A percentile compares a stretch with the other conserved stretches of the same genome.
Conservation (phyloP, 2,888 invertebrate species). For the Microplitis deprimator region DNA sequence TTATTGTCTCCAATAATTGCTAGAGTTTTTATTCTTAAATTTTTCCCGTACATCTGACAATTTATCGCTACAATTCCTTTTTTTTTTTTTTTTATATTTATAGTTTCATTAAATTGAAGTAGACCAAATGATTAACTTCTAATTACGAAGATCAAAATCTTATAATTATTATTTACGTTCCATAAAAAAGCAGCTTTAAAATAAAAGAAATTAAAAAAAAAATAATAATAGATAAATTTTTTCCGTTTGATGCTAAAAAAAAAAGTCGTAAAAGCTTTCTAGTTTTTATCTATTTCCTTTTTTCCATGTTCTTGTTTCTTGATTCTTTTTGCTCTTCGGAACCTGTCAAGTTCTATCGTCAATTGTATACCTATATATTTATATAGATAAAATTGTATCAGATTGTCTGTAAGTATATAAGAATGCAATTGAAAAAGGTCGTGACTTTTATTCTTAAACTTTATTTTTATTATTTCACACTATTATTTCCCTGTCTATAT, state of each 20-base stretch:
- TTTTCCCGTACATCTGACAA: too few relatives aligned
- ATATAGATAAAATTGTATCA: not conserved
- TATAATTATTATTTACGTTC: too few relatives aligned
- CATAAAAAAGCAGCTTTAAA: not conserved
- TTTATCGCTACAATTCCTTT: too few relatives aligned
- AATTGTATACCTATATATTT: not conserved
- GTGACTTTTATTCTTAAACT: conserved; percentile 1
- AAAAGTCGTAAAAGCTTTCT: not conserved
- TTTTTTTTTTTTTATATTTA: too few relatives aligned
- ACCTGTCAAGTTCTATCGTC: not conserved
- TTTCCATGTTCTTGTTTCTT: not conserved
- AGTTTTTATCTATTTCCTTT: not conserved
- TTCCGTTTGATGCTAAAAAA: not conserved
- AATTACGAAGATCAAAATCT: too few relatives aligned
- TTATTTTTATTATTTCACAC: not conserved
- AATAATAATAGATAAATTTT: not conserved
- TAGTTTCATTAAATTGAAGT: too few relatives aligned
- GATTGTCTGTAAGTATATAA: not conserved
- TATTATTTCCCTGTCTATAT: not conserved
- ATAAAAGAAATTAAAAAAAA: not conserved
- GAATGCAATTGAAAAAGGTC: conserved; percentile 1
- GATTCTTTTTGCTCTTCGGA: not conserved
- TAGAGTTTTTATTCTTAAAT: too few relatives aligned
- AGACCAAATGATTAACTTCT: too few relatives aligned
- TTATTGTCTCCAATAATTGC: too few relatives aligned